A percentile compares a stretch with the other conserved stretches of the same genome.
phyloP scores from a whole-genome alignment of 2,113 vertebrate species.

The Ursus arctos region DNA sequence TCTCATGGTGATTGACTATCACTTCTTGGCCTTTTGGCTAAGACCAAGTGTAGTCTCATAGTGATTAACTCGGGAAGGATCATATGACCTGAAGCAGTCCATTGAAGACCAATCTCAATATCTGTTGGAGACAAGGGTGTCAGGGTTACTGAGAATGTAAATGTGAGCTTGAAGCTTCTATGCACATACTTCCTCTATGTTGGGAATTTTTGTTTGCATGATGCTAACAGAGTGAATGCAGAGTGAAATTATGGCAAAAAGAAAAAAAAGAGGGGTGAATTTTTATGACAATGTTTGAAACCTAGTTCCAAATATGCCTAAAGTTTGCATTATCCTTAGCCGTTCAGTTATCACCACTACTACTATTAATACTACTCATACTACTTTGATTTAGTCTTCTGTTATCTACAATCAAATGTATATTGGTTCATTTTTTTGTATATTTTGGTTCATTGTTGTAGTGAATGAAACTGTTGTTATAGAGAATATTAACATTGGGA shows the following conservation, averaged over 20 bases:
- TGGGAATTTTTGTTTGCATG: neutral
- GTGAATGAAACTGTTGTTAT: neutral
- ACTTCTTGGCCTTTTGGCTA: neutral
- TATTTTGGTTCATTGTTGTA: neutral
- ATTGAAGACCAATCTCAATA: neutral
- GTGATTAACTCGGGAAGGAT: neutral
- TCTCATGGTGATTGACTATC: neutral
- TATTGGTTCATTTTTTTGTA: neutral
- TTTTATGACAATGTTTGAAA: neutral
- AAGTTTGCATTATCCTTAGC: neutral
- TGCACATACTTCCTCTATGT: neutral
- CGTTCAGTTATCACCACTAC: neutral
- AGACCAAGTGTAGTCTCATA: neutral
- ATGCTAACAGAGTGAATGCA: neutral
- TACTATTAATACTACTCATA: neutral
- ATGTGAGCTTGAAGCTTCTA: neutral
- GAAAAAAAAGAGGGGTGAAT: accelerated
- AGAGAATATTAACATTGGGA: neutral
- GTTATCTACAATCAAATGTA: neutral
- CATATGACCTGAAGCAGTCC: neutral
- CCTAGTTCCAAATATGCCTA: neutral
- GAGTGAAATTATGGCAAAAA: neutral
- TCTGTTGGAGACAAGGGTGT: neutral
- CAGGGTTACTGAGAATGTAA: neutral
- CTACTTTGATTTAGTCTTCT: neutral